These are phyloP conservation scores for Synchiropus splendidus DNA, from an alignment of 2,113 vertebrate species.

Conservation along the genomic window DNA sequence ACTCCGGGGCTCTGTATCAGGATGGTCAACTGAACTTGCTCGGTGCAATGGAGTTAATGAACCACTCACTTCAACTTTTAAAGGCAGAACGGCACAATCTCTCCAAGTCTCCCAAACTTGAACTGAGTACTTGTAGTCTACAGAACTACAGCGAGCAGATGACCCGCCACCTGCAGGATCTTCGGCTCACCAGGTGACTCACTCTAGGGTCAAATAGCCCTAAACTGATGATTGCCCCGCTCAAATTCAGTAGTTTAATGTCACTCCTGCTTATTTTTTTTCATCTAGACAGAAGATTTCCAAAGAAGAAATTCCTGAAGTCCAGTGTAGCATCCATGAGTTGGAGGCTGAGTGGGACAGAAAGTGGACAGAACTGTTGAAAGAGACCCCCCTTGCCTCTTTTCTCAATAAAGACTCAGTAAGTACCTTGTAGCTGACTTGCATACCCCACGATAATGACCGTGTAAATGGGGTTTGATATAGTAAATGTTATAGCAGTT, in stretches of 20 bases:
- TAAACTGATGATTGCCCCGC: neutral
- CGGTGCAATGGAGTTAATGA: conserved; percentile 73
- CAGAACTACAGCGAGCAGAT: conserved; percentile 40
- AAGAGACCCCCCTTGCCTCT: conserved; percentile 52
- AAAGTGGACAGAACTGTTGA: conserved; percentile 70
- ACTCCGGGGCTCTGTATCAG: conserved; percentile 71
- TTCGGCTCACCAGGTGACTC: conserved; percentile 64
- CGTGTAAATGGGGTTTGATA: no score
- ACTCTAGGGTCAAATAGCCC: neutral
- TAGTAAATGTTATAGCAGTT: no score
- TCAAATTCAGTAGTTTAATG: neutral
- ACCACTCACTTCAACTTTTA: conserved; percentile 68
- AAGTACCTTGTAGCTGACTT: conserved; percentile 47
- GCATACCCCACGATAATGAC: no score
- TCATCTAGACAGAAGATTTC: conserved; percentile 58
- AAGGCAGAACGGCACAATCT: conserved; percentile 42
- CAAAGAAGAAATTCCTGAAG: conserved; percentile 40
- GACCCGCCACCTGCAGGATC: conserved; percentile 35
- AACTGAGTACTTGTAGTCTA: conserved; percentile 39
- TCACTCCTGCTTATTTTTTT: neutral
- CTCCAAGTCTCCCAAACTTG: conserved; percentile 27
- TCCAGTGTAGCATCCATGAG: conserved; percentile 38
- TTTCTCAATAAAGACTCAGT: conserved; percentile 63
- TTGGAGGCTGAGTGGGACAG: conserved; percentile 67
- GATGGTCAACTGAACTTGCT: conserved; percentile 73